Conservation (phyloP, 2,888 invertebrate genomes). For the Anthrax anthrax region DNA sequence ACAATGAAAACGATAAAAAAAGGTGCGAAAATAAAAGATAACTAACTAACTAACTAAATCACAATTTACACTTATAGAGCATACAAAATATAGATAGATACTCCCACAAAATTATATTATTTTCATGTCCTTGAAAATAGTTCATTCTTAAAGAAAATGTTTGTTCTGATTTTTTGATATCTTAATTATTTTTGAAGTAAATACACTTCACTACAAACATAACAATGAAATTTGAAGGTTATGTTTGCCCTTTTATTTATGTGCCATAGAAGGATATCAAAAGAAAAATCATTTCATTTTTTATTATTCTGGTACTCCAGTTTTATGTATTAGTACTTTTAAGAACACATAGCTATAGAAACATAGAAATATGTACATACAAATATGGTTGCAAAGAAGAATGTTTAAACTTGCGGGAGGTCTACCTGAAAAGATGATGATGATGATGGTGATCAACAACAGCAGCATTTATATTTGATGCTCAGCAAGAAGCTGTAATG, state of each 20-base stretch:
- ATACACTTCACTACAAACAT: neutral
- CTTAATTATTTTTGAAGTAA: conserved; percentile 5
- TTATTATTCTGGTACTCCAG: too few species aligned
- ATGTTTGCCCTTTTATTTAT: too few species aligned
- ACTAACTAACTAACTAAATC: conserved; percentile 6
- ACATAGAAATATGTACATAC: too few species aligned
- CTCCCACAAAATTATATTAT: conserved; percentile 7
- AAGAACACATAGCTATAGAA: too few species aligned
- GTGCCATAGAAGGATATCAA: too few species aligned
- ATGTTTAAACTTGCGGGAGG: conserved; percentile 5
- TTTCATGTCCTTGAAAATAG: conserved; percentile 7
- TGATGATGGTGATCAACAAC: neutral
- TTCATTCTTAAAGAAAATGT: neutral
- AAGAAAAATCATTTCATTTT: too few species aligned
- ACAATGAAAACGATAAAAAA: neutral
- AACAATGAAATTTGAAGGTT: too few species aligned
- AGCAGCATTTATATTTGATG: neutral
- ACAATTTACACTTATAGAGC: too few species aligned
- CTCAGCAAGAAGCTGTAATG: neutral
- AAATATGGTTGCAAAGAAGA: too few species aligned
- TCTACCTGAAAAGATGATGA: conserved; percentile 3
- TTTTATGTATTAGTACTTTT: too few species aligned
- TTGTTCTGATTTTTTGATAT: conserved; percentile 1
- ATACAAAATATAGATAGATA: neutral
- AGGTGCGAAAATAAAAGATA: conserved; percentile 7